Percentiles rank a stretch among this genome's conserved stretches.
These are phyloP conservation scores for Laothoe populi DNA, from an alignment of 2,888 invertebrate genomes.

Conservation along the genomic window DNA sequence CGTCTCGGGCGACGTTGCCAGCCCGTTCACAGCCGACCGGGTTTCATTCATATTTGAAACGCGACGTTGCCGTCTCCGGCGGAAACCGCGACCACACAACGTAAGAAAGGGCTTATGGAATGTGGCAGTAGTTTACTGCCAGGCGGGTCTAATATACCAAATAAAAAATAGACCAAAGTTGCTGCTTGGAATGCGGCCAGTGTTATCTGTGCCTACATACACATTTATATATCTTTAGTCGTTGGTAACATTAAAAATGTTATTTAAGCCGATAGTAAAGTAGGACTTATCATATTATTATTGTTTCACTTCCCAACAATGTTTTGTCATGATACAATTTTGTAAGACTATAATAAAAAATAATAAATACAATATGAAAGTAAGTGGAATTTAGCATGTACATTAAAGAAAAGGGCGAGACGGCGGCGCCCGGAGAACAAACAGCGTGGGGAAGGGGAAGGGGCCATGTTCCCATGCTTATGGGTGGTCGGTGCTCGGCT, in stretches of 20 bases:
- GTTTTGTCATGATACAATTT: too few relatives aligned
- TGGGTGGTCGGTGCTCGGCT: slow-evolving; percentile 84
- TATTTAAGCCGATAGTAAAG: neutral
- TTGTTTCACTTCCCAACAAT: neutral
- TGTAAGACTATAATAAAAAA: too few relatives aligned
- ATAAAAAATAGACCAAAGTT: slow-evolving; percentile 69
- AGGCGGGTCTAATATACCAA: slow-evolving; percentile 77
- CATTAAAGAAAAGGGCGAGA: slow-evolving; percentile 73
- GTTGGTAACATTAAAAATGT: neutral
- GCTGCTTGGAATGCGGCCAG: slow-evolving; percentile 73
- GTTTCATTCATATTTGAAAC: slow-evolving; percentile 84
- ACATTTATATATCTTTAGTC: neutral
- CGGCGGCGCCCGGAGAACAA: slow-evolving; percentile 72
- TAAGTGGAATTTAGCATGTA: slow-evolving; percentile 80
- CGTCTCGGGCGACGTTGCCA: slow-evolving; percentile 82
- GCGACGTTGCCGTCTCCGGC: slow-evolving; percentile 83
- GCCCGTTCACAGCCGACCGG: slow-evolving; percentile 76
- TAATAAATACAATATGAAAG: slow-evolving; percentile 45
- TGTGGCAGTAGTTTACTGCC: slow-evolving; percentile 80
- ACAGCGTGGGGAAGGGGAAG: slow-evolving; percentile 80
- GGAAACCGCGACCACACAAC: slow-evolving; percentile 84
- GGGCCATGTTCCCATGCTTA: slow-evolving; percentile 81
- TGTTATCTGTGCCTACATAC: slow-evolving; percentile 45
- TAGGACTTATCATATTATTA: neutral
- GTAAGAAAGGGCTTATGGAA: slow-evolving; percentile 83